Conservation (phyloP, 1,140 invertebrate genomes). For the Lethrus apterus region DNA sequence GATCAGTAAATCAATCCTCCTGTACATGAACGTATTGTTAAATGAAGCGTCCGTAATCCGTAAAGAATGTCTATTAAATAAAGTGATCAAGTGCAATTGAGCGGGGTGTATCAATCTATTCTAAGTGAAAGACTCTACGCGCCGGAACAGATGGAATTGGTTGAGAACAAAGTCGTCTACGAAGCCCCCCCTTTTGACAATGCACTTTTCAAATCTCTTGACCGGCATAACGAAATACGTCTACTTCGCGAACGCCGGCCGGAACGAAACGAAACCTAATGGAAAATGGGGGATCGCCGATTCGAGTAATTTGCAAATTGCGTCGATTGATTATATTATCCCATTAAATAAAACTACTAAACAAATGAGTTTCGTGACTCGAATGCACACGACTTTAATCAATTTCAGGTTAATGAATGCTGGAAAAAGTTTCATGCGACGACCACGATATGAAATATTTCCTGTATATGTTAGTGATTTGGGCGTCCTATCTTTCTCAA, state of each 20-base stretch:
- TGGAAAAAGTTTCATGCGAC: slow-evolving; percentile 5
- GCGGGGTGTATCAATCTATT: slow-evolving; percentile 23
- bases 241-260: slow-evolving; percentile 12
- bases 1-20: too few relatives aligned
- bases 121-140: slow-evolving; percentile 22
- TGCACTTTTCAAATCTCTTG: slow-evolving; percentile 5
- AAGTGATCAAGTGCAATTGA: slow-evolving; percentile 23
- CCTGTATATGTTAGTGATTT: too few relatives aligned
- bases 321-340: slow-evolving; percentile 20
- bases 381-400: slow-evolving; percentile 16
- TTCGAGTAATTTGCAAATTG: slow-evolving; percentile 30
- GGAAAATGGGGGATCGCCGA: slow-evolving; percentile 17
- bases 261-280: slow-evolving; percentile 21
- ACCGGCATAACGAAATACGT: slow-evolving; percentile 14
- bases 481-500: too few relatives aligned
- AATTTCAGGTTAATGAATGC: slow-evolving; percentile 22
- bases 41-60: slow-evolving; percentile 16
- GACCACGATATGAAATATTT: too few relatives aligned
- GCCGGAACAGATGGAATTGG: slow-evolving; percentile 24
- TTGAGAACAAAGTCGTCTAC: slow-evolving; percentile 4
- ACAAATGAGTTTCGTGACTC: slow-evolving; percentile 14
- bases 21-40: not conserved
- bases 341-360: slow-evolving; percentile 5
- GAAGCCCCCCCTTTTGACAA: not conserved
- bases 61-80: slow-evolving; percentile 12